These are phyloP conservation scores for Apomyelois bistriatella DNA, from an alignment of 2,888 invertebrate species.

Conservation along the genomic window DNA sequence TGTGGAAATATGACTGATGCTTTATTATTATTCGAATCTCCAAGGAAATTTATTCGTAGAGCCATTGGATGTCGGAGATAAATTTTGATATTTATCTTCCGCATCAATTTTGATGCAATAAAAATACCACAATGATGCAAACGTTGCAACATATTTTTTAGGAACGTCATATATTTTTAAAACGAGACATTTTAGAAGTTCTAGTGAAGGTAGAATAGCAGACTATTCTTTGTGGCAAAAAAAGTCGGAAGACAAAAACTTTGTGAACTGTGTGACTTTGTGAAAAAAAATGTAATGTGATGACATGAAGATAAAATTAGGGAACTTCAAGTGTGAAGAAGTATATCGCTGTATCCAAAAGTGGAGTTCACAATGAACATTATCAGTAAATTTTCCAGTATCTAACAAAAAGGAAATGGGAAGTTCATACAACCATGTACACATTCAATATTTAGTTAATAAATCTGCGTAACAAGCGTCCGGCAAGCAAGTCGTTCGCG, in stretches of 20 bases:
- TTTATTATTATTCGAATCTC: constrained; percentile 12
- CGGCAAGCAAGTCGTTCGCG: constrained; percentile 18
- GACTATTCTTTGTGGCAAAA: too few relatives aligned
- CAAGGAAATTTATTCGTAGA: constrained; percentile 7
- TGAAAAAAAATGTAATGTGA: too few relatives aligned
- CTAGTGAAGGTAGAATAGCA: too few relatives aligned
- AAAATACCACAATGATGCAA: not conserved
- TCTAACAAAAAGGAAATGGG: not conserved
- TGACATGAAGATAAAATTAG: too few relatives aligned
- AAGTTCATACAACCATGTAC: not conserved
- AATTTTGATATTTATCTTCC: not conserved
- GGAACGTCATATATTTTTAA: not conserved
- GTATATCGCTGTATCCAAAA: too few relatives aligned
- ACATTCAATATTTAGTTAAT: not conserved
- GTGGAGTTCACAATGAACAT: too few relatives aligned
- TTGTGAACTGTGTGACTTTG: too few relatives aligned
- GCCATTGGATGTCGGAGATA: not conserved
- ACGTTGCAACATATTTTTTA: not conserved
- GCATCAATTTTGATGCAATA: not conserved
- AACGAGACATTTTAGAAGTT: too few relatives aligned
- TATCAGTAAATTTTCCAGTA: too few relatives aligned
- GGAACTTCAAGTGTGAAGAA: not conserved
- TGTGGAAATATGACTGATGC: constrained; percentile 19
- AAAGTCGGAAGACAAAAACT: too few relatives aligned
- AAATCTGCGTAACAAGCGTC: not conserved